Percentiles rank a stretch among this genome's conserved stretches.
Evolutionary conservation across 2,888 invertebrate species (phyloP).

Genomic region (Tribolium freemani): DNA sequence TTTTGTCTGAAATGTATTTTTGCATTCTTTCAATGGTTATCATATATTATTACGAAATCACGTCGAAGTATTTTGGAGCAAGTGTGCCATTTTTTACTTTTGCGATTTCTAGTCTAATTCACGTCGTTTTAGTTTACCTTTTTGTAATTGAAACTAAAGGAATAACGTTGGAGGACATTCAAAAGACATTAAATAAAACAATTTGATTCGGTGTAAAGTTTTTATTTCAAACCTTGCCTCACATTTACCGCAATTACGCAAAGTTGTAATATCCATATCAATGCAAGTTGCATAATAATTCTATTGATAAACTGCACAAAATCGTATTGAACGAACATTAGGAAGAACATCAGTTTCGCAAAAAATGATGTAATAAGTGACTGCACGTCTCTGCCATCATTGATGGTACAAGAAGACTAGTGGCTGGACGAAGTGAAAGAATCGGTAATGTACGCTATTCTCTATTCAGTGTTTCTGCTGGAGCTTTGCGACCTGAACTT

Average conservation of each 20-base stretch:
- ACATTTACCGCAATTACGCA: background rate
- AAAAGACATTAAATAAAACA: conserved; percentile 38
- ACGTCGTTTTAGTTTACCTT: conserved; percentile 59
- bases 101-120: conserved; percentile 56
- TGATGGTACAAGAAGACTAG: conserved; percentile 2
- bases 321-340: background rate
- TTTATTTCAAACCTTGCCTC: background rate
- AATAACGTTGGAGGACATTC: conserved; percentile 66
- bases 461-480: background rate
- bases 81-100: conserved; percentile 64
- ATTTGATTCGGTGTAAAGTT: background rate
- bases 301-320: background rate
- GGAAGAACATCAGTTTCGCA: conserved; percentile 3
- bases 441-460: conserved; percentile 20
- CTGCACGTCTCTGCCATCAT: conserved; percentile 10
- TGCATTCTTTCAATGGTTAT: conserved; percentile 64
- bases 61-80: conserved; percentile 58
- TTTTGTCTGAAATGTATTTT: conserved; percentile 67
- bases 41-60: conserved; percentile 62
- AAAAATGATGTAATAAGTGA: conserved; percentile 30
- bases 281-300: background rate
- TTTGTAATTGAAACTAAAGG: conserved; percentile 67
- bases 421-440: conserved; percentile 27
- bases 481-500: conserved; percentile 2
- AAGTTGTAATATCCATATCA: background rate